These are phyloP conservation scores for Gastracanthus pulcherrimus DNA, from an alignment of 2,888 invertebrate species.

Conservation along the genomic window DNA sequence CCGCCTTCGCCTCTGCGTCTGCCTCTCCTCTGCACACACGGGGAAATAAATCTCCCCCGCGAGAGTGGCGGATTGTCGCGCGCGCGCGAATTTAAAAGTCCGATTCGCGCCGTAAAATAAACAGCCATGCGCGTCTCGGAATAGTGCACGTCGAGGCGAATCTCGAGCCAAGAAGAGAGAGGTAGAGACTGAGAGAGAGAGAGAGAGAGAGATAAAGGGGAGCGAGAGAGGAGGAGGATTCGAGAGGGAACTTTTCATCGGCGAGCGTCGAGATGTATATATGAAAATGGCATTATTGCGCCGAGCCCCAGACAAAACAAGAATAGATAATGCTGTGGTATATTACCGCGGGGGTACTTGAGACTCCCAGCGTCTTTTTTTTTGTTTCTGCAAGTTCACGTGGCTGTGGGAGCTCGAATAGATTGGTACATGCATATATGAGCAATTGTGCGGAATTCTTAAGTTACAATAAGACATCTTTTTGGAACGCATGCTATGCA, in stretches of 20 bases:
- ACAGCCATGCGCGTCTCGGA: conserved; percentile 10
- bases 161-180: conserved; percentile 2
- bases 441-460: no score
- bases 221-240: no score
- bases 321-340: not conserved
- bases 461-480: no score
- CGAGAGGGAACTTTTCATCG: no score
- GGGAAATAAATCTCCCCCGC: conserved; percentile 1
- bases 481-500: no score
- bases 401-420: no score
- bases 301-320: not conserved
- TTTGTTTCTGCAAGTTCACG: not conserved
- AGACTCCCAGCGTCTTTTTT: not conserved
- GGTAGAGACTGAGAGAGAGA: not conserved
- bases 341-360: no score
- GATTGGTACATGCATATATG: no score
- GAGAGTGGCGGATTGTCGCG: no score
- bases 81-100: conserved; percentile 48
- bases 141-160: conserved; percentile 3
- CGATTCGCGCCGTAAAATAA: conserved; percentile 40
- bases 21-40: not conserved
- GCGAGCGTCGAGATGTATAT: no score
- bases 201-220: not conserved
- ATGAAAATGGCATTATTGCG: conserved; percentile 11
- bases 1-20: not conserved